Conservation (phyloP, 1,140 invertebrate species). For the Aradophagus sp. region DNA sequence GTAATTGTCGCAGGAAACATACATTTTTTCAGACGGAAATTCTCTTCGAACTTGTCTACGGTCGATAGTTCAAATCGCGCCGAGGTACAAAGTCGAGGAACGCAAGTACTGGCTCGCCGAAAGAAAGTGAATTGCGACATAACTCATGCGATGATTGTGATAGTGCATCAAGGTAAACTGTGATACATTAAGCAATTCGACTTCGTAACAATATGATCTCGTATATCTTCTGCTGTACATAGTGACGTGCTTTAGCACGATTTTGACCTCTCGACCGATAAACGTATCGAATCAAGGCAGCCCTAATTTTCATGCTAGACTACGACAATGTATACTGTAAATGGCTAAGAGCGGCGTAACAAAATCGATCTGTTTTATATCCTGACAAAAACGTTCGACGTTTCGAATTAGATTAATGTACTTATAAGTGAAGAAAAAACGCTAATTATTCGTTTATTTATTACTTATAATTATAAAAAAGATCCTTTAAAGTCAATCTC, state of each 20-base stretch:
- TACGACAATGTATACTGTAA: slow-evolving; percentile 37
- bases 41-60: too few species aligned
- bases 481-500: too few species aligned
- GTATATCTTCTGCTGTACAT: slow-evolving; percentile 47
- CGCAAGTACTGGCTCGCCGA: slow-evolving; percentile 36
- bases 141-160: slow-evolving; percentile 53
- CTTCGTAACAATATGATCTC: slow-evolving; percentile 57
- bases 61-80: slow-evolving; percentile 20
- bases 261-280: slow-evolving; percentile 56
- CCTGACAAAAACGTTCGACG: slow-evolving; percentile 28
- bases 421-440: slow-evolving; percentile 8
- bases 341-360: slow-evolving; percentile 16
- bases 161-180: slow-evolving; percentile 56
- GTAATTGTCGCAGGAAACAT: too few species aligned
- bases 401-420: slow-evolving; percentile 40
- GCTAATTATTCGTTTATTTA: slow-evolving; percentile 34
- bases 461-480: slow-evolving; percentile 28
- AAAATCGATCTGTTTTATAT: slow-evolving; percentile 34
- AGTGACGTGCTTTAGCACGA: slow-evolving; percentile 51
- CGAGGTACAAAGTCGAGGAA: slow-evolving; percentile 11
- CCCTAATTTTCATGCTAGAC: slow-evolving; percentile 53
- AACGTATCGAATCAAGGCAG: slow-evolving; percentile 53
- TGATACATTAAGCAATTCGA: slow-evolving; percentile 56
- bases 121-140: slow-evolving; percentile 57
- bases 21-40: too few species aligned